These are phyloP conservation scores for Lepidocolaptes lacrymiger DNA, from an alignment of 2,797 vertebrate genomes.

Conservation along the genomic window DNA sequence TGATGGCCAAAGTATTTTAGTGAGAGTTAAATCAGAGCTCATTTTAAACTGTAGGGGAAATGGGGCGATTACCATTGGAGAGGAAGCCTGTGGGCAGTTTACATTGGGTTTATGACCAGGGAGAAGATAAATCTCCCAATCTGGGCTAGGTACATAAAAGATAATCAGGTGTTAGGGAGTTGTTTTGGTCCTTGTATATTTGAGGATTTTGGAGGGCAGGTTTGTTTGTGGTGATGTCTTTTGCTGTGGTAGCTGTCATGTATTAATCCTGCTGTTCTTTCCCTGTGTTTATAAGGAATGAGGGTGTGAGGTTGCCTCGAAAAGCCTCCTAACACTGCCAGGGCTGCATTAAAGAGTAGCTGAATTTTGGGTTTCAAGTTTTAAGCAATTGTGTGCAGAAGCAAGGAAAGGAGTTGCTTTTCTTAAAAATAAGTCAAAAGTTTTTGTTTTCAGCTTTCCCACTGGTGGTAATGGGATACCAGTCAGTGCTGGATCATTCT, in stretches of 20 bases:
- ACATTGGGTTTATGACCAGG: background rate
- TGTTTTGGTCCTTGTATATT: background rate
- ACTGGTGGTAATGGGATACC: background rate
- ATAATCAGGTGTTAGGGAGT: background rate
- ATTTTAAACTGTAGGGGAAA: background rate
- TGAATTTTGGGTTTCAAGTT: background rate
- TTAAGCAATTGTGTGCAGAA: background rate
- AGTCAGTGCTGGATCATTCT: background rate
- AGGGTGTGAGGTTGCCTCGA: background rate
- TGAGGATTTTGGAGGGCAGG: background rate
- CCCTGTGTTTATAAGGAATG: background rate
- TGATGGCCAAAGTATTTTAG: background rate
- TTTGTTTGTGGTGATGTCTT: background rate
- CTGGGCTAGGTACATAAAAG: background rate
- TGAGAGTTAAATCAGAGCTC: background rate
- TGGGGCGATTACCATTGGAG: rapidly evolving
- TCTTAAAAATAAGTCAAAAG: background rate
- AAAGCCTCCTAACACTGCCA: background rate
- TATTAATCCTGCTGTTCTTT: background rate
- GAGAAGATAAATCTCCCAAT: background rate
- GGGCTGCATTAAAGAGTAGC: background rate
- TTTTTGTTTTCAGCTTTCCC: background rate
- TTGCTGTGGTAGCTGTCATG: background rate
- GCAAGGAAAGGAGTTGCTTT: background rate
- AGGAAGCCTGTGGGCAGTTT: background rate